Evolutionary conservation across 2,113 vertebrate genomes (phyloP).

Genomic region (Laticauda laticaudata): DNA sequence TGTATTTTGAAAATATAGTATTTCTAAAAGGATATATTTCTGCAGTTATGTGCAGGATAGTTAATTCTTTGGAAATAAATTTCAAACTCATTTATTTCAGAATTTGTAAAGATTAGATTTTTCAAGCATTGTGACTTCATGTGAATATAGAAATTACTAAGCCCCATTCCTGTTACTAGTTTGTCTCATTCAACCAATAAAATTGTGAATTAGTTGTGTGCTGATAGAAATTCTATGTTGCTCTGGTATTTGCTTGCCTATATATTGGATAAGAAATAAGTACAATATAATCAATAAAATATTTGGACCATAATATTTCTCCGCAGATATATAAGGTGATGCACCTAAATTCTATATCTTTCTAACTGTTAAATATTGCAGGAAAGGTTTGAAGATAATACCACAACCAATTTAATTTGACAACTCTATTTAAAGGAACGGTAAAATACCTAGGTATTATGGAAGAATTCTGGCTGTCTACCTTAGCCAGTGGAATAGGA

Average conservation of each 20-base stretch:
- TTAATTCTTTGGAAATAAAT: neutral
- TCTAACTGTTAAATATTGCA: neutral
- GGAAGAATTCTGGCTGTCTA: neutral
- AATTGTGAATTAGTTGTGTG: neutral
- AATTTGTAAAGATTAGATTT: neutral
- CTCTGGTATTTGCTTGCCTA: neutral
- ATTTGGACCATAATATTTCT: neutral
- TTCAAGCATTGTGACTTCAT: neutral
- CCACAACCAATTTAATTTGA: neutral
- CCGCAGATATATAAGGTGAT: neutral
- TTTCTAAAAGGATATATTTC: neutral
- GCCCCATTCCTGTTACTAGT: neutral
- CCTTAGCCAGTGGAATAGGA: neutral
- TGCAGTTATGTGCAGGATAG: neutral
- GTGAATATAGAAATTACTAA: neutral
- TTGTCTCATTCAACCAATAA: neutral
- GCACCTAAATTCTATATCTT: neutral
- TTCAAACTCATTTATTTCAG: neutral
- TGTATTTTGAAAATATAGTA: neutral
- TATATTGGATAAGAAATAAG: neutral
- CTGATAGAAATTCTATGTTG: no score
- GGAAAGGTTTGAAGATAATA: neutral
- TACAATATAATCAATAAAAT: neutral
- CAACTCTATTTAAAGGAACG: neutral
- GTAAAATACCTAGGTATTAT: neutral